Conservation (phyloP, 2,888 invertebrate species). For the Smittia aterrima region DNA sequence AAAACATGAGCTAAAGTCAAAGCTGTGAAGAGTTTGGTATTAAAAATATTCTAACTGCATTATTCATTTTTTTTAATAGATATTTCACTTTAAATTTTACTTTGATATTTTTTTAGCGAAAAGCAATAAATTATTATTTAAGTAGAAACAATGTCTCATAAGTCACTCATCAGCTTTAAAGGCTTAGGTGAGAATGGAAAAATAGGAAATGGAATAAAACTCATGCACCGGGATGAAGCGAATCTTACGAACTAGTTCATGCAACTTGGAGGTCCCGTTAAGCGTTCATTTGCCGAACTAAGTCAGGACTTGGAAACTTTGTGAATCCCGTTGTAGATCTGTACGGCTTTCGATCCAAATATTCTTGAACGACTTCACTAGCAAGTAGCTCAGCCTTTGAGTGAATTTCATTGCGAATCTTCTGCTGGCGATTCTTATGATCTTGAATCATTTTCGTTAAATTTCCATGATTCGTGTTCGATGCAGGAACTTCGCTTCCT, state of each 20-base stretch:
- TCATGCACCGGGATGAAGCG: no score
- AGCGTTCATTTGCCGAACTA: background rate
- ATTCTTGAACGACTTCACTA: conserved; percentile 51
- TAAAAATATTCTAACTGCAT: no score
- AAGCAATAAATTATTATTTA: no score
- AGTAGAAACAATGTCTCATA: no score
- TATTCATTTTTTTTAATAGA: no score
- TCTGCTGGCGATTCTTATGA: conserved; percentile 48
- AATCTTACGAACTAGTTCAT: no score
- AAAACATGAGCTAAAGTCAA: conserved; percentile 2
- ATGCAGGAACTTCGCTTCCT: conserved; percentile 44
- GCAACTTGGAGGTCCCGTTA: background rate
- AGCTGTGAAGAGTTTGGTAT: conserved; percentile 21
- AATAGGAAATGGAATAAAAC: no score
- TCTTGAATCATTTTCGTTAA: conserved; percentile 44
- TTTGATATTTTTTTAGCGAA: no score
- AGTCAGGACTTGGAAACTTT: conserved; percentile 26
- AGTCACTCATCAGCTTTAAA: no score
- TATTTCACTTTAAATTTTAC: no score
- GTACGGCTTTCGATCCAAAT: conserved; percentile 51
- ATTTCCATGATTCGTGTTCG: conserved; percentile 45
- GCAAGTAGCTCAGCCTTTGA: conserved; percentile 50
- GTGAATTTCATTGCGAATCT: conserved; percentile 46
- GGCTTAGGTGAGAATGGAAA: no score
- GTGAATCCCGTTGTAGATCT: background rate